Percentiles rank a stretch among this genome's conserved stretches.
Conservation (phyloP, 2,888 invertebrate species). For the Phalangium opilio region DNA sequence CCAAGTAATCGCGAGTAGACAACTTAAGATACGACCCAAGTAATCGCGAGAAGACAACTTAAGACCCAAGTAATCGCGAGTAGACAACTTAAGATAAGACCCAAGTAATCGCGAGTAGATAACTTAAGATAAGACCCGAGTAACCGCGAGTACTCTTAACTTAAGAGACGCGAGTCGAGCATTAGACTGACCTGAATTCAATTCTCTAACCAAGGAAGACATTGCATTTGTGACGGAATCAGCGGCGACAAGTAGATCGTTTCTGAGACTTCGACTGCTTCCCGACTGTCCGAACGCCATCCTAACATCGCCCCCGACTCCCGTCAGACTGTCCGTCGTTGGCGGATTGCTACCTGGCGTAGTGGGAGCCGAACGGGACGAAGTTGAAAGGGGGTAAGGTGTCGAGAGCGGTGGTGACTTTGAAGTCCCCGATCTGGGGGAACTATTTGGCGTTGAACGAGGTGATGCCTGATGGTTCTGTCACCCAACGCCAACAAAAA, state of each 20-base stretch:
- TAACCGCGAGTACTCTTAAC: conserved; percentile 3
- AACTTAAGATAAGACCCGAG: conserved; percentile 5
- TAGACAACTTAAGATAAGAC: too few species aligned
- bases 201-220: conserved; percentile 89
- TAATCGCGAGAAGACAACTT: too few species aligned
- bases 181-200: conserved; percentile 47
- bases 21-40: too few species aligned
- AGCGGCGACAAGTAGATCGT: conserved; percentile 78
- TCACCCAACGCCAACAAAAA: too few species aligned
- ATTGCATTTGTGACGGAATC: conserved; percentile 96
- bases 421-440: conserved; percentile 37
- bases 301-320: conserved; percentile 37
- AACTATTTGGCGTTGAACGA: conserved; percentile 27
- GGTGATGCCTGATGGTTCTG: conserved; percentile 23
- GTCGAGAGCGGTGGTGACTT: conserved; percentile 26
- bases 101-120: too few species aligned
- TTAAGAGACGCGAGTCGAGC: too few species aligned
- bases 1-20: too few species aligned
- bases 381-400: conserved; percentile 21
- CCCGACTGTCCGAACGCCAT: conserved; percentile 29
- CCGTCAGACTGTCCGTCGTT: conserved; percentile 26
- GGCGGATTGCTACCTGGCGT: conserved; percentile 25
- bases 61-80: too few species aligned
- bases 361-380: conserved; percentile 25
- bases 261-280: conserved; percentile 34